Base-by-base conservation (phyloP, 2,113 vertebrate genomes). In the Thymallus thymallus region DNA sequence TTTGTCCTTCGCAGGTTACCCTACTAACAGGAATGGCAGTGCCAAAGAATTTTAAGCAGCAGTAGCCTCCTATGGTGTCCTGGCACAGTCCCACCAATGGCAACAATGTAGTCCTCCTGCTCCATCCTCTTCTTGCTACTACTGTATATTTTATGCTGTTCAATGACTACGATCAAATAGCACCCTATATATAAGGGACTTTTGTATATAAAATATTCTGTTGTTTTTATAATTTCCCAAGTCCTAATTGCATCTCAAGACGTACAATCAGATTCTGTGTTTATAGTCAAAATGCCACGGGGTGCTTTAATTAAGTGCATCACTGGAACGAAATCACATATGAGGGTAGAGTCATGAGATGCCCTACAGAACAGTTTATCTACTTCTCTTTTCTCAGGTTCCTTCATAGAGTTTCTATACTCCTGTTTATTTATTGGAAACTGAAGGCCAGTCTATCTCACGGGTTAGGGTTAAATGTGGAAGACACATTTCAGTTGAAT, bases 1-100 rank as follows among this genome's bases (percentile, higher is more conserved):
- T 76, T 64, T 86, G 86, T 83, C 83, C 77, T 63, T 70, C 80
- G 2, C 86, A 99, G 97, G 97, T 97, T 86, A 99, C 97, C 55
- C 83, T 99, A 72, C 91, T 95, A 73, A 97, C 96, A 0, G 97
- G 97, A 81, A 85, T 99, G 88, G 96, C 97, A 79, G 91, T 98
- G 80, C 96, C 97, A 73, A 95, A 95, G 76, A 94, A 81, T 78
- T 84, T 93, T 71, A 90, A 90, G 77, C 91, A 88, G 90, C 90
- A 84, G 80, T 79, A 75, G 64, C 70, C n/a, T 22, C 24, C 71
- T 16, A 60, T 23, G 56, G n/a, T n/a, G 56, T 22, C 20, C 30
- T 66, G 30, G 29, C 26, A 18, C 64, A 20, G 64, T 66, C 16
- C 35, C 32, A 68, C 20, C 35, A 10, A 45, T 22, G 20, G n/a